These are phyloP conservation scores for Hippasteria phrygiana DNA, from an alignment of 53 echinoderm and acorn worm species.

Conservation along the genomic window DNA sequence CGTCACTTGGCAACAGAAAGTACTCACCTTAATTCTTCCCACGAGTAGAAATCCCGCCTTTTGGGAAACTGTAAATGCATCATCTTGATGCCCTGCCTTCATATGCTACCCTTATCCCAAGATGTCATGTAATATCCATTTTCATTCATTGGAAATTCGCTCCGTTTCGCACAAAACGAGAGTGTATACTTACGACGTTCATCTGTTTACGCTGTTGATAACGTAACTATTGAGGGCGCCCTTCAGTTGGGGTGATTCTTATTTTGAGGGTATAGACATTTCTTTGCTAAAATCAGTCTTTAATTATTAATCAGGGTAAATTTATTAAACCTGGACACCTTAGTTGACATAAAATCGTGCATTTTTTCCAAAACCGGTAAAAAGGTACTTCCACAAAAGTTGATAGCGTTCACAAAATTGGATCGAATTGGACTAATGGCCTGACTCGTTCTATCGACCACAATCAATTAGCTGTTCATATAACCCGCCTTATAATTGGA, in stretches of 20 bases:
- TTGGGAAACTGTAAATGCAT: conserved; percentile 96
- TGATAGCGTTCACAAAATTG: too few relatives aligned
- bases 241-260: too few relatives aligned
- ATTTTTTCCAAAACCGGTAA: neutral
- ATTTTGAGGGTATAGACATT: too few relatives aligned
- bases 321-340: too few relatives aligned
- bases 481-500: neutral
- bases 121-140: conserved; percentile 45
- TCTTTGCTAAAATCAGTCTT: too few relatives aligned
- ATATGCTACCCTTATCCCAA: neutral
- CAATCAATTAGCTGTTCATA: neutral
- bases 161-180: neutral
- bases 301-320: too few relatives aligned
- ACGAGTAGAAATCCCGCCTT: conserved; percentile 78
- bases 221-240: conserved; percentile 44
- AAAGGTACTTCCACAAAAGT: neutral
- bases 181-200: neutral
- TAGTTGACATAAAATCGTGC: too few relatives aligned
- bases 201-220: conserved; percentile 31
- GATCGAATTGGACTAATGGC: too few relatives aligned
- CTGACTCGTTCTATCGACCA: neutral
- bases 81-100: conserved; percentile 33
- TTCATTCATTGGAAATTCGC: neutral
- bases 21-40: conserved; percentile 93
- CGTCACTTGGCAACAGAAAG: conserved; percentile 44